Conservation (phyloP, 2,888 invertebrate species). For the Ennomos quercinarius region DNA sequence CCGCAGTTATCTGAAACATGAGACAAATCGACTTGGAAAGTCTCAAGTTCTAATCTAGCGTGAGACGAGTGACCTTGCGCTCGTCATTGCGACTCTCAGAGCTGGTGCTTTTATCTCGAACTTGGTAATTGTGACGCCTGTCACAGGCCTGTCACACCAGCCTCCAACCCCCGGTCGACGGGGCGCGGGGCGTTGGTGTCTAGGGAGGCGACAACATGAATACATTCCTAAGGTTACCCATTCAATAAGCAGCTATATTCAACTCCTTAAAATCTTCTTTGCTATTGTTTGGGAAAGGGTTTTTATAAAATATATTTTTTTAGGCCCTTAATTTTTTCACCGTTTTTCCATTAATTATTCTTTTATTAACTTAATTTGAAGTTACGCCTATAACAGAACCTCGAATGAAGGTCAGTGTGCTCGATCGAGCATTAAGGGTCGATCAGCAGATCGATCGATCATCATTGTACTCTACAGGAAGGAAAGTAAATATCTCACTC, state of each 20-base stretch:
- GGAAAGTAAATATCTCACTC: no score
- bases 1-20: conserved; percentile 12
- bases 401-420: no score
- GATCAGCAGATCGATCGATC: no score
- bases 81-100: conserved; percentile 26
- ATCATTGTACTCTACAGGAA: no score
- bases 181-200: background rate
- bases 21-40: conserved; percentile 30
- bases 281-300: no score
- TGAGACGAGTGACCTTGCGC: conserved; percentile 29
- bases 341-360: no score
- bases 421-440: no score
- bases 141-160: conserved; percentile 24
- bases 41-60: conserved; percentile 27
- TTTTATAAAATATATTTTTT: no score
- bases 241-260: background rate
- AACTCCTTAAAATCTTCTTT: no score
- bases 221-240: background rate
- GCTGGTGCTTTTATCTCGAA: conserved; percentile 34
- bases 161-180: background rate
- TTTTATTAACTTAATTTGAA: no score
- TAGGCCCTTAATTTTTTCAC: no score
- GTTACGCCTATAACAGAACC: no score
- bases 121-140: conserved; percentile 33
- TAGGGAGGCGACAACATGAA: conserved; percentile 9